Base-by-base conservation (phyloP, 53 echinoderm and acorn worm species). In the Paracentrotus lividus region DNA sequence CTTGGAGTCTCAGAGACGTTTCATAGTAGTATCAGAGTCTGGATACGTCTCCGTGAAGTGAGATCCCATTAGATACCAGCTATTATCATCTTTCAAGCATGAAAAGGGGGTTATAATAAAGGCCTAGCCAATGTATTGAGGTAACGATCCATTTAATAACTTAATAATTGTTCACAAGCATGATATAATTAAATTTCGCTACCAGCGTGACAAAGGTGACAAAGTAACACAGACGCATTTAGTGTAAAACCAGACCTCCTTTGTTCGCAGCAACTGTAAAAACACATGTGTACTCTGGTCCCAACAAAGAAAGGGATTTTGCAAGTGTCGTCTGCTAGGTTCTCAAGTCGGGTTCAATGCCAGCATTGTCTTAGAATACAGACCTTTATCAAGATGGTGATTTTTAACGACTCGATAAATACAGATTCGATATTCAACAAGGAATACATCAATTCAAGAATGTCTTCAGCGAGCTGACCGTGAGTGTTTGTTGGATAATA, bases 201-300 rank as follows among this genome's bases (percentile, higher is more conserved):
- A 34, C 16, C 77, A 67, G 14, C 33, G 0, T 34, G 67, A n/a
- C 13, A 42, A 14, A 77, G 42, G 43, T 43, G 21, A 34, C 34
- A 34, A 40, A 14, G 15, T 16, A 14, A 34, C 72, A 72, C 4
- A 13, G 72, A 72, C 5, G 34, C 36, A n/a, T n/a, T 15, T 43
- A 77, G 40, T 27, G 27, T 27, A 81, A 49, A 44, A 81, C 81
- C 81, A 47, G 45, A 27, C 45, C 24, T 81, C 42, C 81, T 81
- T 81, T 81, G 81, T 81, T 81, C 81, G n/a, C 10, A 14, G 26
- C 81, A 81, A 81, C 81, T 81, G 81, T 45, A 81, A 81, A 81
- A 81, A 81, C 81, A 81, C 47, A 81, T 81, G 81, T 81, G 81
- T 3, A 26, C 47, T n/a, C 9, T 45, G 47, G 26, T 81, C 43